Evolutionary conservation across 1,140 invertebrate genomes (phyloP).

Genomic region (Caenorhabditis latens): DNA sequence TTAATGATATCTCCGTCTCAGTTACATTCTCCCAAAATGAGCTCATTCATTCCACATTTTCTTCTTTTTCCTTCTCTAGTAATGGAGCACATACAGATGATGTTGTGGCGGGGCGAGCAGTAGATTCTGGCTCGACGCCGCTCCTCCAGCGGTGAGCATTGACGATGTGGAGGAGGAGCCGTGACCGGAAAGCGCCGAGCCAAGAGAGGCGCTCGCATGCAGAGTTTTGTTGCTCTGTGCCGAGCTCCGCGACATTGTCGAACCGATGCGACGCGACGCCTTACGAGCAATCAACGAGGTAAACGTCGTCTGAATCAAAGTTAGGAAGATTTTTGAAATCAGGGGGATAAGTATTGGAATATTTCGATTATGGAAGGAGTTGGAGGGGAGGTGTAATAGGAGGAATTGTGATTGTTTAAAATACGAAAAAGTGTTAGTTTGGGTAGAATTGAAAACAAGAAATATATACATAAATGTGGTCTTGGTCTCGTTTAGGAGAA

Average conservation of each 20-base stretch:
- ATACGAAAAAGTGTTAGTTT: not conserved
- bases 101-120: constrained; percentile 50
- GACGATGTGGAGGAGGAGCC: constrained; percentile 22
- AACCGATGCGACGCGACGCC: constrained; percentile 56
- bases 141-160: constrained; percentile 48
- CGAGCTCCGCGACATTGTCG: constrained; percentile 49
- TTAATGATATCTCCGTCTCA: no score
- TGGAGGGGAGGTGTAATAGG: not conserved
- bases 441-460: not conserved
- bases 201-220: constrained; percentile 49
- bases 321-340: constrained; percentile 54
- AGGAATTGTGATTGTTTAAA: not conserved
- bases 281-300: constrained; percentile 75
- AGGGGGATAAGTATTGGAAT: not conserved
- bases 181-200: constrained; percentile 52
- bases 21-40: not conserved
- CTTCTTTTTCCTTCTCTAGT: not conserved
- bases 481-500: not conserved
- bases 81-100: constrained; percentile 42
- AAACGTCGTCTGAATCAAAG: constrained; percentile 74
- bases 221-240: constrained; percentile 47
- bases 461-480: not conserved
- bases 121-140: constrained; percentile 52
- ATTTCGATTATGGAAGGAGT: not conserved
- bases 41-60: not conserved